Evolutionary conservation across 1,140 invertebrate species (phyloP).

Genomic region (Drosophila mojavensis): DNA sequence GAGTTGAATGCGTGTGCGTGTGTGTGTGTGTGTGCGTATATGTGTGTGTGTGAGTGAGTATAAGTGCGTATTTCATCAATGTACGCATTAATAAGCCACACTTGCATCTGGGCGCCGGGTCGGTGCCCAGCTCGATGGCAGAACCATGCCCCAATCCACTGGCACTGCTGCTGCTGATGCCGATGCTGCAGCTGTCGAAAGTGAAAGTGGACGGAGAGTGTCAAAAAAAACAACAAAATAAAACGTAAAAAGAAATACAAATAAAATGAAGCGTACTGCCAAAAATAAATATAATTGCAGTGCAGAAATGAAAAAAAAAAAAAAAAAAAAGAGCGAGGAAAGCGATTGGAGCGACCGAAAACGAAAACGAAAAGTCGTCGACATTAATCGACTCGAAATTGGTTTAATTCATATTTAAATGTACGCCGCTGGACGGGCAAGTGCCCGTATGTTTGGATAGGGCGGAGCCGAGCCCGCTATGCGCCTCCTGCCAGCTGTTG

Average conservation of each 20-base stretch:
- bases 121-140: conserved; percentile 27
- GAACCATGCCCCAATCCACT: conserved; percentile 4
- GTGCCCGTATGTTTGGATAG: conserved; percentile 33
- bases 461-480: neutral
- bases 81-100: conserved; percentile 78
- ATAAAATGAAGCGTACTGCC: conserved; percentile 25
- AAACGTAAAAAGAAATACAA: conserved; percentile 17
- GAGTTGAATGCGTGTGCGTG: conserved; percentile 25
- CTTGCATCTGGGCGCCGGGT: conserved; percentile 56
- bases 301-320: conserved; percentile 29
- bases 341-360: conserved; percentile 10
- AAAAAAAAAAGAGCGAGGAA: conserved; percentile 14
- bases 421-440: conserved; percentile 43
- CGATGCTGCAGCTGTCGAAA: conserved; percentile 48
- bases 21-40: conserved; percentile 29
- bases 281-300: conserved; percentile 78
- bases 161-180: conserved; percentile 19
- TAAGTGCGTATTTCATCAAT: conserved; percentile 76
- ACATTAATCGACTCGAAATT: conserved; percentile 79
- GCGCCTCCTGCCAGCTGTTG: conserved; percentile 7
- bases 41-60: conserved; percentile 35
- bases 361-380: conserved; percentile 57
- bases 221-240: conserved; percentile 43
- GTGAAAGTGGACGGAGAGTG: conserved; percentile 58
- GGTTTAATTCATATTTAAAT: conserved; percentile 82